Conservation (phyloP, 2,888 invertebrate genomes). For the Altica lythri region DNA sequence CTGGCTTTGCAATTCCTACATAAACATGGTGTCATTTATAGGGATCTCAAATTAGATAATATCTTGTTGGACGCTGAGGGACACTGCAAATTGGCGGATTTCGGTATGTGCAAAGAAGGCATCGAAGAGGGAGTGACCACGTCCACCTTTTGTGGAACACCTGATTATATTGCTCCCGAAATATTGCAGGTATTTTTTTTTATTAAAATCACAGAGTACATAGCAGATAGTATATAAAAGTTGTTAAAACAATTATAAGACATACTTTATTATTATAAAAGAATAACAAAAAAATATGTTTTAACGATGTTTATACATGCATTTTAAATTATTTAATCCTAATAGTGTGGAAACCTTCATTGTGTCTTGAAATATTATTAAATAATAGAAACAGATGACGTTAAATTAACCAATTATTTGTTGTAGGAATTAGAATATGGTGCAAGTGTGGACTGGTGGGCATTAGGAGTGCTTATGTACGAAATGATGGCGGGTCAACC, state of each 20-base stretch:
- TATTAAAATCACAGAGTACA: background rate
- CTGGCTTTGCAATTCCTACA: slow-evolving; percentile 97
- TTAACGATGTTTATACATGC: too few species aligned
- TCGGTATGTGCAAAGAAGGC: slow-evolving; percentile 94
- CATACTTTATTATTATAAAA: too few species aligned
- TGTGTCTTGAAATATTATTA: too few species aligned
- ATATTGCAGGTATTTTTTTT: slow-evolving; percentile 49
- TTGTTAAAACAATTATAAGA: too few species aligned
- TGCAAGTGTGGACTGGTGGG: slow-evolving; percentile 95
- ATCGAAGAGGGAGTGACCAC: slow-evolving; percentile 87
- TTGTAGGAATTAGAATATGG: slow-evolving; percentile 72
- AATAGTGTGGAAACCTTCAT: too few species aligned
- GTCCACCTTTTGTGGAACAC: slow-evolving; percentile 98
- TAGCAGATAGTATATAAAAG: too few species aligned
- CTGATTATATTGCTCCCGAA: slow-evolving; percentile 98
- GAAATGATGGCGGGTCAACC: slow-evolving; percentile 99
- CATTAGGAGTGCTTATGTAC: slow-evolving; percentile 96
- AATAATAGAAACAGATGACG: too few species aligned
- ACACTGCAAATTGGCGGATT: slow-evolving; percentile 91
- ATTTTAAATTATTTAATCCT: too few species aligned
- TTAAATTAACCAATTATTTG: too few species aligned
- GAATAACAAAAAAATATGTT: too few species aligned
- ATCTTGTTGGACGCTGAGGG: slow-evolving; percentile 96
- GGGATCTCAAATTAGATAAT: slow-evolving; percentile 98
- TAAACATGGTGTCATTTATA: slow-evolving; percentile 95